These are phyloP conservation scores for Saturnia pavonia DNA, from an alignment of 2,888 invertebrate species.

Conservation along the genomic window DNA sequence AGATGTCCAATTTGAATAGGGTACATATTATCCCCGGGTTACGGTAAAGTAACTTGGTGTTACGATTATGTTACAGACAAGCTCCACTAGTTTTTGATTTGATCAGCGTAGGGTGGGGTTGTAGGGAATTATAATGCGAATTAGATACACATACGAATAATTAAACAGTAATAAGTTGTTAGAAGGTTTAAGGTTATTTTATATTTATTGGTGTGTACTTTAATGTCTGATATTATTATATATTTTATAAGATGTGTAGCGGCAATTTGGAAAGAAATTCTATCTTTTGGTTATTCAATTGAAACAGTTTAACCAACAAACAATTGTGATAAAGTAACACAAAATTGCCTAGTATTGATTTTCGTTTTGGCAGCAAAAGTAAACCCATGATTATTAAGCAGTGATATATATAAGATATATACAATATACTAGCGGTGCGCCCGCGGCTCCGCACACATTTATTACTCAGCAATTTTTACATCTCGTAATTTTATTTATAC, in stretches of 20 bases:
- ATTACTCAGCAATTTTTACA: too few relatives aligned
- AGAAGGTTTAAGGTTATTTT: too few relatives aligned
- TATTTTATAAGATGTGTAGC: too few relatives aligned
- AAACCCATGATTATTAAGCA: too few relatives aligned
- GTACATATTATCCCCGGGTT: slow-evolving; percentile 3
- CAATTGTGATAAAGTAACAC: not conserved
- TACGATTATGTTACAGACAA: not conserved
- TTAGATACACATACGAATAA: not conserved
- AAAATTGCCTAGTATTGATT: not conserved
- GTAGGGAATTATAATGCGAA: not conserved
- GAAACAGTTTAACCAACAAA: not conserved
- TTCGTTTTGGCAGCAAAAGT: not conserved
- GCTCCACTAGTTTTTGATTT: not conserved
- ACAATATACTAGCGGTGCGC: too few relatives aligned
- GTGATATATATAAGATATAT: too few relatives aligned
- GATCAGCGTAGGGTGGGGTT: not conserved
- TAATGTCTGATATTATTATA: too few relatives aligned
- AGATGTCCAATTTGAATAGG: slow-evolving; percentile 8
- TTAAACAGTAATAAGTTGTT: too few relatives aligned
- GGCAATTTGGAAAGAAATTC: too few relatives aligned
- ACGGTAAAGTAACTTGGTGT: not conserved
- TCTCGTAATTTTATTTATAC: too few relatives aligned
- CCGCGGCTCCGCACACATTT: too few relatives aligned
- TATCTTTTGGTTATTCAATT: not conserved
- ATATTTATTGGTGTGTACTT: too few relatives aligned